A percentile compares a stretch with the other conserved stretches of the same genome.
Conservation (phyloP, 2,113 vertebrate species). For the Chlamydotis undulata region DNA sequence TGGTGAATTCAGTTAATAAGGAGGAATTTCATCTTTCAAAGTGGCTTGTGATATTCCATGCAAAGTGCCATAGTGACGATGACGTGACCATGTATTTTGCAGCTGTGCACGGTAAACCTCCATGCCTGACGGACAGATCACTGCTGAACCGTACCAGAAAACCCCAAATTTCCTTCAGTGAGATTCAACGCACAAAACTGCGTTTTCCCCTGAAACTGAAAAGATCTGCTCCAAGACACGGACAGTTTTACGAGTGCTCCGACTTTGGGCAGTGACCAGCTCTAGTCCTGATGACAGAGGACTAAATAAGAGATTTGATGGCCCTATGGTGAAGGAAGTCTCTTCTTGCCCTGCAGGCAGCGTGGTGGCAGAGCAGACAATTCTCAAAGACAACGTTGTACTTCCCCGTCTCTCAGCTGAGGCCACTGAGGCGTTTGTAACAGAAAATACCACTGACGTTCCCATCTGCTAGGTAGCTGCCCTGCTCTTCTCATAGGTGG, state of each 20-base stretch:
- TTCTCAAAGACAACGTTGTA: background rate
- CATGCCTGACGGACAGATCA: fast-evolving
- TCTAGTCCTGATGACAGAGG: background rate
- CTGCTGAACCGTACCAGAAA: background rate
- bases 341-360: background rate
- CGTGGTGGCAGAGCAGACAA: background rate
- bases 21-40: background rate
- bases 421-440: fast-evolving
- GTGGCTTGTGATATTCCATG: background rate
- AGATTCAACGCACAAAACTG: background rate
- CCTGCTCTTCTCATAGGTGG: background rate
- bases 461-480: background rate
- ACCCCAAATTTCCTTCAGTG: background rate
- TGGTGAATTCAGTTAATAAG: background rate
- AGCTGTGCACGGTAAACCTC: background rate
- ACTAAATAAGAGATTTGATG: background rate
- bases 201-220: background rate
- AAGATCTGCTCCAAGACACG: background rate
- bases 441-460: background rate
- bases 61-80: background rate
- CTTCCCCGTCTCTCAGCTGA: background rate
- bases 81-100: background rate
- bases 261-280: fast-evolving
- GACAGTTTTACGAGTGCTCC: background rate
- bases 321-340: background rate